Percentiles rank a stretch among this genome's conserved stretches.
phyloP scores from a whole-genome alignment of 2,888 invertebrate species.

The Heliconius ethilla region DNA sequence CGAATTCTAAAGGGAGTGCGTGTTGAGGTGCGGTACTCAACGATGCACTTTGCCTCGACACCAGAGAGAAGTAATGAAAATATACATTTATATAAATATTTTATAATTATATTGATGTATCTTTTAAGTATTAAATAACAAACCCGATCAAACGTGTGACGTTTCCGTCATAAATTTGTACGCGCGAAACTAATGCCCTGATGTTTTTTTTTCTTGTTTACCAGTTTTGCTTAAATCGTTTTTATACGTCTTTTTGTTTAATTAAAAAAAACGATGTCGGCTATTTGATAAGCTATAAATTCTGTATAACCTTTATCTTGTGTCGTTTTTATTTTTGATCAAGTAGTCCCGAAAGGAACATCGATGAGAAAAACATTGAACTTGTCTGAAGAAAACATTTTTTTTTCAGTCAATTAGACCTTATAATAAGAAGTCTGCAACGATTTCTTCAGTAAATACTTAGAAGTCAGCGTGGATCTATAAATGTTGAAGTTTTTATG shows the following conservation, averaged over 20 bases:
- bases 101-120: constrained; percentile 25
- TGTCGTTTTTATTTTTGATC: neutral
- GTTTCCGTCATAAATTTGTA: constrained; percentile 20
- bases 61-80: too few relatives aligned
- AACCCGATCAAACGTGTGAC: constrained; percentile 9
- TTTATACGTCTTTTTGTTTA: neutral
- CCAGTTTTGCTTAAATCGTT: neutral
- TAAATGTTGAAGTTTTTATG: constrained; percentile 38
- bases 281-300: neutral
- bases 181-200: neutral
- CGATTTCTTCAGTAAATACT: constrained; percentile 14
- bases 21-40: too few relatives aligned
- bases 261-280: neutral
- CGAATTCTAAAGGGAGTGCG: too few relatives aligned
- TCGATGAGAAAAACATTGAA: neutral
- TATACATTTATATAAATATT: too few relatives aligned
- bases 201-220: neutral
- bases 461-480: constrained; percentile 28
- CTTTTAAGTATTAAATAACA: constrained; percentile 25
- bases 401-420: too few relatives aligned
- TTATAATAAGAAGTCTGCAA: constrained; percentile 13
- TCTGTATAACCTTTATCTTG: neutral
- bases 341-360: neutral
- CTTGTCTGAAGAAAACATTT: neutral
- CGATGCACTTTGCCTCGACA: too few relatives aligned